Conservation (phyloP, 2,888 invertebrate genomes). For the Vesta saturnalis region DNA sequence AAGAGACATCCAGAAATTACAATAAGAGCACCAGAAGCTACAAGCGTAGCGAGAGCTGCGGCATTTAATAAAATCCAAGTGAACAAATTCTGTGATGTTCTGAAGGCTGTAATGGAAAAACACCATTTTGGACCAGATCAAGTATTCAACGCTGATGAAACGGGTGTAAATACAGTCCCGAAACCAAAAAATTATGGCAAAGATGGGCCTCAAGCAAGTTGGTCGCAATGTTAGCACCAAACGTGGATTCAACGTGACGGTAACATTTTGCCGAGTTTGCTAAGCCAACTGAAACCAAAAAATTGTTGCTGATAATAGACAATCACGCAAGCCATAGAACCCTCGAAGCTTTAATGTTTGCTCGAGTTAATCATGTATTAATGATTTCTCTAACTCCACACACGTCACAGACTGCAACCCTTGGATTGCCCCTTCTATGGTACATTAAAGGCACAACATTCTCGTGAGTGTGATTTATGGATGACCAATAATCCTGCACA, state of each 20-base stretch:
- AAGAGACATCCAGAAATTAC: background rate
- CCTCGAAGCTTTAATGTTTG: background rate
- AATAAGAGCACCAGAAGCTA: background rate
- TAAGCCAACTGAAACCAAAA: background rate
- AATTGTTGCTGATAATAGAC: background rate
- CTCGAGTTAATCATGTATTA: background rate
- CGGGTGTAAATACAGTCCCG: no score
- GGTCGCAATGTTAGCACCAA: no score
- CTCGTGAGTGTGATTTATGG: background rate
- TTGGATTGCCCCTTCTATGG: background rate
- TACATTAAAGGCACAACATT: background rate
- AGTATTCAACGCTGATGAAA: no score
- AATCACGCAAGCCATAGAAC: no score
- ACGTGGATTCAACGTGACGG: no score
- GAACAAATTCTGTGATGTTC: background rate
- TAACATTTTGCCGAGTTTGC: background rate
- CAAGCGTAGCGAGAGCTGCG: background rate
- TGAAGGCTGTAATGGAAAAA: background rate
- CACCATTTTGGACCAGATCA: background rate
- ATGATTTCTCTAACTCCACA: background rate
- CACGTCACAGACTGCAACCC: background rate
- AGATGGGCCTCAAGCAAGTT: no score
- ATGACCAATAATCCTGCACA: background rate
- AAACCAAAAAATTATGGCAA: background rate
- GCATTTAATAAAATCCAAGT: background rate